These are phyloP conservation scores for Agriotes lineatus DNA, from an alignment of 2,888 invertebrate species.

Conservation along the genomic window DNA sequence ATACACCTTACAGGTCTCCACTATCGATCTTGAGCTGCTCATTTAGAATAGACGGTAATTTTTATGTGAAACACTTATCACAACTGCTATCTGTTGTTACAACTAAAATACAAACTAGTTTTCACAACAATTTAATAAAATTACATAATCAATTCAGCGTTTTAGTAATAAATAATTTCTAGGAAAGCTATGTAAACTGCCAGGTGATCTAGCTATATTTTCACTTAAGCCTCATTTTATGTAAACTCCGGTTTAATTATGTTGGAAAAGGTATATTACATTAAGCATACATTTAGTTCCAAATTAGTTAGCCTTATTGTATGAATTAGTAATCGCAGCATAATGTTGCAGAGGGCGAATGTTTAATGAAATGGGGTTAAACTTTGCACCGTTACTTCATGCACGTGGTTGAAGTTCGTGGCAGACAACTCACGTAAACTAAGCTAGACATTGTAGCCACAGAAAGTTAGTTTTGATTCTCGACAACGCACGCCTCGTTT, in stretches of 20 bases:
- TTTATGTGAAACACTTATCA: no score
- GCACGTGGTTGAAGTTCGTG: slow-evolving; percentile 39
- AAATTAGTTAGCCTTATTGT: slow-evolving; percentile 44
- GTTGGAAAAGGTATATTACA: slow-evolving; percentile 34
- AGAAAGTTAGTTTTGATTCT: slow-evolving; percentile 29
- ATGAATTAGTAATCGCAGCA: slow-evolving; percentile 44
- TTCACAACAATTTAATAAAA: no score
- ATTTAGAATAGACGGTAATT: no score
- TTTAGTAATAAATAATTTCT: no score
- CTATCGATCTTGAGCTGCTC: no score
- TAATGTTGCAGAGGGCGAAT: slow-evolving; percentile 42
- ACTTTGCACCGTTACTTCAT: slow-evolving; percentile 42
- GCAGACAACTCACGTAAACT: slow-evolving; percentile 39
- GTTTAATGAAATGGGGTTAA: slow-evolving; percentile 43
- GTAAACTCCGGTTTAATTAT: slow-evolving; percentile 40
- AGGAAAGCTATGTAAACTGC: no score
- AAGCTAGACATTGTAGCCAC: slow-evolving; percentile 30
- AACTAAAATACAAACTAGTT: no score
- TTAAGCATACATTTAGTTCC: slow-evolving; percentile 43
- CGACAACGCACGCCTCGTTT: slow-evolving; percentile 20
- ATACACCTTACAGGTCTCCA: no score
- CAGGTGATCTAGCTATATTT: no score
- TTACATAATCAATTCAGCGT: no score
- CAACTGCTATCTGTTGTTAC: no score
- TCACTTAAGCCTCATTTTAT: no score